phyloP scores from a whole-genome alignment of 2,888 invertebrate genomes.

The Galeruca laticollis region DNA sequence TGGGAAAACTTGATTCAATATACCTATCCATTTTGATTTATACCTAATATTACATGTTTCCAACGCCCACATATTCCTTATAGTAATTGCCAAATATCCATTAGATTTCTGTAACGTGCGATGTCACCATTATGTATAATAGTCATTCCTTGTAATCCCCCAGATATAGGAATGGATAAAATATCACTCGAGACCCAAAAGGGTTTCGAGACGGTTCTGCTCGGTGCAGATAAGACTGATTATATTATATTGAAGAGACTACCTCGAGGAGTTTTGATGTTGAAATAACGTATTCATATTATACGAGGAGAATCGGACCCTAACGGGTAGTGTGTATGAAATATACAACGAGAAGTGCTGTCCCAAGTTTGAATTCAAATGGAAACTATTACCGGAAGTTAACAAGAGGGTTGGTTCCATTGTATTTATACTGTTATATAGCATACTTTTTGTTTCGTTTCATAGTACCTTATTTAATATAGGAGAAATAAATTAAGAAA shows the following conservation, averaged over 20 bases:
- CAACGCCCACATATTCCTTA: neutral
- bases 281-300: slow-evolving; percentile 19
- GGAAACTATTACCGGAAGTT: too few relatives aligned
- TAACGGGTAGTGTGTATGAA: neutral
- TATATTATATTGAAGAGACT: slow-evolving; percentile 23
- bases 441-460: too few relatives aligned
- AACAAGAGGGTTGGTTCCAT: too few relatives aligned
- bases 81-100: slow-evolving; percentile 19
- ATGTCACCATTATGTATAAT: slow-evolving; percentile 25
- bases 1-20: neutral
- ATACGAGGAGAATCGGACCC: neutral
- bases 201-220: slow-evolving; percentile 35
- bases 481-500: too few relatives aligned
- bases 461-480: too few relatives aligned
- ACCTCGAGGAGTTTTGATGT: slow-evolving; percentile 14
- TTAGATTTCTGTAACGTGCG: slow-evolving; percentile 25
- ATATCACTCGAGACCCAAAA: slow-evolving; percentile 29
- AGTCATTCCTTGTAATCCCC: slow-evolving; percentile 33
- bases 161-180: slow-evolving; percentile 29
- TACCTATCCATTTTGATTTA: too few relatives aligned
- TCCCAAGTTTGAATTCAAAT: too few relatives aligned
- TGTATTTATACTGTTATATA: too few relatives aligned
- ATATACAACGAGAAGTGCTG: neutral
- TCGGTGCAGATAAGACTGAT: slow-evolving; percentile 34
- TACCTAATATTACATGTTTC: neutral